Percentiles rank a stretch among this genome's conserved stretches.
Conservation (phyloP, 1,140 invertebrate species). For the Magallana angulata region DNA sequence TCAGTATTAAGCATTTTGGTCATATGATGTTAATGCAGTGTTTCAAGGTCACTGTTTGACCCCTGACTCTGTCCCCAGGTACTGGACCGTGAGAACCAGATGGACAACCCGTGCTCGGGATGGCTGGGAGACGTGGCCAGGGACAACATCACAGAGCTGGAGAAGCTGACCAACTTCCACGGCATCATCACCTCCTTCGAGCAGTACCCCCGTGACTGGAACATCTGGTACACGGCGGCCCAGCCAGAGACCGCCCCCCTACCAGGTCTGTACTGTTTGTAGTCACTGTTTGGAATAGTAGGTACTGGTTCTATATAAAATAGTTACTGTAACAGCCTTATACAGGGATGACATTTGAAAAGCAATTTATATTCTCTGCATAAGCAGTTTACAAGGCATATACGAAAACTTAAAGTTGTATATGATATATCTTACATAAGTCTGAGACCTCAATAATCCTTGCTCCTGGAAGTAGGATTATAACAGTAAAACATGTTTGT, state of each 20-base stretch:
- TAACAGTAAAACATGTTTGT: too few relatives aligned
- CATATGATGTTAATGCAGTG: too few relatives aligned
- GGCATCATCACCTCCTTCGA: slow-evolving; percentile 89
- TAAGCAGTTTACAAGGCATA: too few relatives aligned
- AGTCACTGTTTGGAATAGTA: not conserved
- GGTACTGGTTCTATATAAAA: not conserved
- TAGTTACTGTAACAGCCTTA: too few relatives aligned
- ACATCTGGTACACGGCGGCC: slow-evolving; percentile 86
- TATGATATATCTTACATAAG: too few relatives aligned
- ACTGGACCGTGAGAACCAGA: slow-evolving; percentile 88
- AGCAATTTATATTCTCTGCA: too few relatives aligned
- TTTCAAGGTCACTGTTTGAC: too few relatives aligned
- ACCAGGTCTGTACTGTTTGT: slow-evolving; percentile 80
- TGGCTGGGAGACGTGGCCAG: slow-evolving; percentile 89
- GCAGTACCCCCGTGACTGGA: slow-evolving; percentile 88
- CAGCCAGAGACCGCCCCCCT: slow-evolving; percentile 87
- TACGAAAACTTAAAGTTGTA: too few relatives aligned
- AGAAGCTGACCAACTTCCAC: slow-evolving; percentile 90
- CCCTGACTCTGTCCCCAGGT: slow-evolving; percentile 78
- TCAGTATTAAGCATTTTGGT: not conserved
- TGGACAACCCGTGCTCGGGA: slow-evolving; percentile 87
- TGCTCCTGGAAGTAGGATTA: too few relatives aligned
- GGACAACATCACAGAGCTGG: slow-evolving; percentile 93
- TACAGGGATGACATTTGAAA: too few relatives aligned
- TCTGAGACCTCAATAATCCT: too few relatives aligned